Percentiles rank a stretch among this genome's conserved stretches.
Conservation (phyloP, 2,888 invertebrate species). For the Marronus borbonicus region DNA sequence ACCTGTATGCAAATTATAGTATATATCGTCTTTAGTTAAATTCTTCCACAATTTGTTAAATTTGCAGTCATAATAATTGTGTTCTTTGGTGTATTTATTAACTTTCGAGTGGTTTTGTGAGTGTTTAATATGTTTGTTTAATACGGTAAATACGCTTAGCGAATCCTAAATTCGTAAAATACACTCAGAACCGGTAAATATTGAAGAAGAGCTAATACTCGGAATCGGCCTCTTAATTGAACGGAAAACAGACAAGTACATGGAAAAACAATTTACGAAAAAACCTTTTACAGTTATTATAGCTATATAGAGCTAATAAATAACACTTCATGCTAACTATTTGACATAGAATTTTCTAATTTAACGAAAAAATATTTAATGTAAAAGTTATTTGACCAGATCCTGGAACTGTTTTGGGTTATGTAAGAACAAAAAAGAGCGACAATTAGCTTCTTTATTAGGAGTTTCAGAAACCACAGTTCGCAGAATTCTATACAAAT, state of each 20-base stretch:
- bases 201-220: constrained; percentile 14
- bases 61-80: too few species aligned
- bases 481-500: too few species aligned
- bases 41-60: background rate
- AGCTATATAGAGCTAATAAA: too few species aligned
- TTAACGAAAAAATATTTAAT: too few species aligned
- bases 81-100: too few species aligned
- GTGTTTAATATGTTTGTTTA: background rate
- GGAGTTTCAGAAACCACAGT: too few species aligned
- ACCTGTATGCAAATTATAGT: background rate
- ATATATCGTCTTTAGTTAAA: background rate
- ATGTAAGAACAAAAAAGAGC: too few species aligned
- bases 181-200: constrained; percentile 16
- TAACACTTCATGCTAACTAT: too few species aligned
- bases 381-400: too few species aligned
- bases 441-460: too few species aligned
- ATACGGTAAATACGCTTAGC: background rate
- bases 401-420: too few species aligned
- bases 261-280: constrained; percentile 23
- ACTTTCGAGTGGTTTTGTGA: background rate
- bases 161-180: constrained; percentile 18
- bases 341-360: too few species aligned
- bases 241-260: constrained; percentile 28
- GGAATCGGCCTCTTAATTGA: constrained; percentile 1
- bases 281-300: background rate